Percentiles rank a stretch among this genome's conserved stretches.
These are phyloP conservation scores for Sphaerophoria taeniata DNA, from an alignment of 2,888 invertebrate species.

Conservation along the genomic window DNA sequence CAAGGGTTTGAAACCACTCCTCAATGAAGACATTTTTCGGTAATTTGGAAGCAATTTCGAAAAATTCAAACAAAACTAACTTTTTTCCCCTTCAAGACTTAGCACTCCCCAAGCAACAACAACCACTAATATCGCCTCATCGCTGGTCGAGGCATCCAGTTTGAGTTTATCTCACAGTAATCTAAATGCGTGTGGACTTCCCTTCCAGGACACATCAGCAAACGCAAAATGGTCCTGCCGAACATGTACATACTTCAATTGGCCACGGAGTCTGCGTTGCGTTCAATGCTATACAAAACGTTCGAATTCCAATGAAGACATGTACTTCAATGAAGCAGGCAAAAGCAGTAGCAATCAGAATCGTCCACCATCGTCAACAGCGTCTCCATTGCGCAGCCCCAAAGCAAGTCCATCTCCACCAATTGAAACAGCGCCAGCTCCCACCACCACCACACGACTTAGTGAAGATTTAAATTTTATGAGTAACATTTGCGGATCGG, in stretches of 20 bases:
- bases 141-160: conserved; percentile 79
- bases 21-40: conserved; percentile 92
- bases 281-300: conserved; percentile 81
- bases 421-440: conserved; percentile 56
- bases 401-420: conserved; percentile 64
- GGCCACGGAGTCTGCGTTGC: conserved; percentile 85
- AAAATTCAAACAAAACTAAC: neutral
- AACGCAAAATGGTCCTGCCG: conserved; percentile 86
- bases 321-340: conserved; percentile 62
- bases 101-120: conserved; percentile 81
- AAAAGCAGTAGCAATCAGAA: conserved; percentile 38
- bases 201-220: conserved; percentile 75
- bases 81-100: conserved; percentile 77
- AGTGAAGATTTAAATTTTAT: conserved; percentile 79
- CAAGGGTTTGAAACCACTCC: conserved; percentile 89
- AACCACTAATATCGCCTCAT: conserved; percentile 75
- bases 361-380: conserved; percentile 37
- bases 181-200: conserved; percentile 80
- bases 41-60: conserved; percentile 74
- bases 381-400: conserved; percentile 65
- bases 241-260: conserved; percentile 89
- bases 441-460: conserved; percentile 67
- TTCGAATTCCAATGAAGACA: conserved; percentile 67
- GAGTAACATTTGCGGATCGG: conserved; percentile 79
- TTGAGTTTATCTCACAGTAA: conserved; percentile 76